Evolutionary conservation across 1,140 invertebrate genomes (phyloP).

Genomic region (Scaptomyza montana): DNA sequence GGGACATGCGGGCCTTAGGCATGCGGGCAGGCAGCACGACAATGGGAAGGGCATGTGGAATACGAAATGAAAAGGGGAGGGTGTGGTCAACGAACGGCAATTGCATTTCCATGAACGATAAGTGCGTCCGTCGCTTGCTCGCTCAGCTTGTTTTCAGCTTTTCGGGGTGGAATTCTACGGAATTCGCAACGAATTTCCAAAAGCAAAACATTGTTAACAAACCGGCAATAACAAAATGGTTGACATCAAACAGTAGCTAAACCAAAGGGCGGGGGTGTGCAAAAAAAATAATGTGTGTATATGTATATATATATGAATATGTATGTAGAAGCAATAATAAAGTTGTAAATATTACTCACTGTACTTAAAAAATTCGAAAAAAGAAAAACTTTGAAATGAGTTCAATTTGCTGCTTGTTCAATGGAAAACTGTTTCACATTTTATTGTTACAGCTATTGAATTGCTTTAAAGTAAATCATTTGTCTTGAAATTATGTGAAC

Average conservation of each 20-base stretch:
- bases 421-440: too few species aligned
- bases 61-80: slow-evolving; percentile 30
- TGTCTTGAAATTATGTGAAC: too few species aligned
- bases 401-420: too few species aligned
- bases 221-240: slow-evolving; percentile 32
- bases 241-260: background rate
- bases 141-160: background rate
- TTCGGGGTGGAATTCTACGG: slow-evolving; percentile 45
- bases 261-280: background rate
- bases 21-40: slow-evolving; percentile 3
- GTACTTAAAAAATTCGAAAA: background rate
- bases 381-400: too few species aligned
- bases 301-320: too few species aligned
- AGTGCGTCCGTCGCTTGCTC: background rate
- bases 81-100: slow-evolving; percentile 49
- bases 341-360: background rate
- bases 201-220: slow-evolving; percentile 21
- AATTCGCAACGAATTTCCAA: slow-evolving; percentile 38
- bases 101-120: slow-evolving; percentile 26
- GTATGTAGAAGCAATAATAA: background rate
- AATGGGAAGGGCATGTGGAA: slow-evolving; percentile 18
- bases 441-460: too few species aligned
- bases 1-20: background rate
- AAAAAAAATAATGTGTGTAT: background rate
- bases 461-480: too few species aligned